A percentile compares a stretch with the other conserved stretches of the same genome.
Evolutionary conservation across 2,888 invertebrate species (phyloP).

Genomic region (Drosophila histrio): DNA sequence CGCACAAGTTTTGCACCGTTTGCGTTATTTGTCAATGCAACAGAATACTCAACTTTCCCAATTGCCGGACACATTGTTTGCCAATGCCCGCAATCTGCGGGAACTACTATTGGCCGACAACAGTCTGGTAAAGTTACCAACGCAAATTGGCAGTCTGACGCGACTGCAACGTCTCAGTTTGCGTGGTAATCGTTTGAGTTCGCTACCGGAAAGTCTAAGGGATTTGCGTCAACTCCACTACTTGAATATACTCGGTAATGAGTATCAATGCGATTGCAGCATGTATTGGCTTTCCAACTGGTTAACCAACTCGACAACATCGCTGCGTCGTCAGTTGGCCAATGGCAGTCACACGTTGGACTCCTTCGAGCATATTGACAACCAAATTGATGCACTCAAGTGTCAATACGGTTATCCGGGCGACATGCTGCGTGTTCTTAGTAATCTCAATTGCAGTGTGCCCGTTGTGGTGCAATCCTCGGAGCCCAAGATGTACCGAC

Average conservation of each 20-base stretch:
- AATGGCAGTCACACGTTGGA: conserved; percentile 57
- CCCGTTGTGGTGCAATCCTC: conserved; percentile 87
- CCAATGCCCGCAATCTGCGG: conserved; percentile 87
- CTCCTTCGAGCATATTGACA: conserved; percentile 72
- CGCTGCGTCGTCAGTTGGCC: conserved; percentile 83
- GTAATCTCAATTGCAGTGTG: conserved; percentile 89
- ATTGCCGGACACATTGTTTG: conserved; percentile 87
- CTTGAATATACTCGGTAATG: conserved; percentile 89
- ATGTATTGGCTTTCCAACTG: conserved; percentile 91
- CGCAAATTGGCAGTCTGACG: conserved; percentile 79
- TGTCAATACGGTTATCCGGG: conserved; percentile 88
- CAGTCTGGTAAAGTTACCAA: conserved; percentile 86
- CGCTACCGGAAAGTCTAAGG: conserved; percentile 89
- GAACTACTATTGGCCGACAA: conserved; percentile 89
- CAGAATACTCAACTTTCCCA: conserved; percentile 87
- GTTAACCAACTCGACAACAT: conserved; percentile 83
- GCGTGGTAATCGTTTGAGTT: conserved; percentile 89
- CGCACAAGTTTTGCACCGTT: conserved; percentile 85
- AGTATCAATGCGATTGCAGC: conserved; percentile 94
- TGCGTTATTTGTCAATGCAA: conserved; percentile 87
- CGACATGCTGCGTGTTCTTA: conserved; percentile 89
- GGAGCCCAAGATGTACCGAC: conserved; percentile 87
- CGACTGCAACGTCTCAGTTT: conserved; percentile 88
- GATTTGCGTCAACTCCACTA: conserved; percentile 87
- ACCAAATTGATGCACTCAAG: conserved; percentile 86